Conservation (phyloP, 2,113 vertebrate species). For the Bujurquina vittata region DNA sequence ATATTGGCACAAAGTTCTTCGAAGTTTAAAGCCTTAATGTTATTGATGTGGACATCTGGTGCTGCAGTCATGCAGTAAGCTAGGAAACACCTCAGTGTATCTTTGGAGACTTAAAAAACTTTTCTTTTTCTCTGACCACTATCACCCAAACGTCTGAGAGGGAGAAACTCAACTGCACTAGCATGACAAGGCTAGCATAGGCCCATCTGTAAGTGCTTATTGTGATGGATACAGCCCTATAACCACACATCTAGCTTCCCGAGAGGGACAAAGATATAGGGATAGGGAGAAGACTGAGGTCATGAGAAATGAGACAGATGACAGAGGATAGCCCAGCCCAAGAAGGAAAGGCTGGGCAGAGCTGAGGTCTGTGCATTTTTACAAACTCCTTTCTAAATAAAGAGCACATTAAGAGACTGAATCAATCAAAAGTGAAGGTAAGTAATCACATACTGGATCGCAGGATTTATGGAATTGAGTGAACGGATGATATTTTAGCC, state of each 20-base stretch:
- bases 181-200: constrained; percentile 48
- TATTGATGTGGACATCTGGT: neutral
- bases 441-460: neutral
- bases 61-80: neutral
- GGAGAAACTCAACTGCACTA: constrained; percentile 26
- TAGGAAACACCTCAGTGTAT: neutral
- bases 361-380: constrained; percentile 31
- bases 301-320: constrained; percentile 74
- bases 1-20: neutral
- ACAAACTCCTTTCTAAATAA: constrained; percentile 23
- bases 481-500: neutral
- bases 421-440: constrained; percentile 33
- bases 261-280: constrained; percentile 58
- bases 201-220: constrained; percentile 79
- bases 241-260: constrained; percentile 60
- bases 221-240: constrained; percentile 66
- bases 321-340: constrained; percentile 56
- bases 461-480: neutral
- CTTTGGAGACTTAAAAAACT: neutral
- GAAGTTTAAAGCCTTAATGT: neutral
- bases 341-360: constrained; percentile 3
- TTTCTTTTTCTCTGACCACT: neutral
- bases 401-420: constrained; percentile 4
- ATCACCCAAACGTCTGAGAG: constrained; percentile 1
- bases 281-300: constrained; percentile 62